A percentile compares a stretch with the other conserved stretches of the same genome.
Evolutionary conservation across 2,113 vertebrate species (phyloP).

Genomic region (Pardalotus punctatus): DNA sequence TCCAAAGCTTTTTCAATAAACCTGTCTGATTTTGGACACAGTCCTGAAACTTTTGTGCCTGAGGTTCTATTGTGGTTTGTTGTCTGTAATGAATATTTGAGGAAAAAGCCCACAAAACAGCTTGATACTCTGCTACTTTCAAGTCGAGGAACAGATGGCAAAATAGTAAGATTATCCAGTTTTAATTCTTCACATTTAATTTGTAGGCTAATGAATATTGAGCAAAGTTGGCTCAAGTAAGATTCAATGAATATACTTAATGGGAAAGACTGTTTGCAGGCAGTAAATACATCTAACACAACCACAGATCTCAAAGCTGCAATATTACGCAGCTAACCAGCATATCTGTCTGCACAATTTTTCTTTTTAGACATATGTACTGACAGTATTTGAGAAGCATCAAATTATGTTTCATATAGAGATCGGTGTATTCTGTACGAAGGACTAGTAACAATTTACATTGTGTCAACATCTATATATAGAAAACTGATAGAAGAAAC

Average conservation of each 20-base stretch:
- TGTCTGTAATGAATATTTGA: not conserved
- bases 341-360: not conserved
- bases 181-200: conserved; percentile 39
- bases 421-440: not conserved
- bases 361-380: not conserved
- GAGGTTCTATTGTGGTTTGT: not conserved
- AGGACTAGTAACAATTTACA: not conserved
- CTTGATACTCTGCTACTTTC: not conserved
- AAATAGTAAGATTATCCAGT: not conserved
- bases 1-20: not conserved
- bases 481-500: not conserved
- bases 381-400: not conserved
- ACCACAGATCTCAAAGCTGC: not conserved
- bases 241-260: not conserved
- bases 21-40: not conserved
- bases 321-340: not conserved
- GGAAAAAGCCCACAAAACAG: not conserved
- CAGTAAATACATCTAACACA: not conserved
- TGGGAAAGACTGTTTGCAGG: not conserved
- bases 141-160: conserved; percentile 21
- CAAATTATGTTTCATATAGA: not conserved
- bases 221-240: not conserved
- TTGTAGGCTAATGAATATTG: conserved; percentile 12
- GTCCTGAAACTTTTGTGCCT: not conserved
- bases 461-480: accelerated